A percentile compares a stretch with the other conserved stretches of the same genome.
Conservation (phyloP, 1,140 invertebrate genomes). For the Pissodes strobi region DNA sequence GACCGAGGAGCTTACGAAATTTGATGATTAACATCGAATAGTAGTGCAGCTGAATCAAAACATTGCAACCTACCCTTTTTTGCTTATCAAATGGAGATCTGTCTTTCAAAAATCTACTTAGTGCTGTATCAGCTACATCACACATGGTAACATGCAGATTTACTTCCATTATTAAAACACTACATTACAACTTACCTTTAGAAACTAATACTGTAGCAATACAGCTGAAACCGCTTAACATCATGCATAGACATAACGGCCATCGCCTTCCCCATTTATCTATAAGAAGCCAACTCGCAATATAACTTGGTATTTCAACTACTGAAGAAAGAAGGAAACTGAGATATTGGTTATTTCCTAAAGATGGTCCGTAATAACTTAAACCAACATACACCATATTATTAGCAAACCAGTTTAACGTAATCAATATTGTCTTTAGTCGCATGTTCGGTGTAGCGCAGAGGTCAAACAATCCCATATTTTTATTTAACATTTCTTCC, state of each 20-base stretch:
- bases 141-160: too few relatives aligned
- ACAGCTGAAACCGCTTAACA: conserved; percentile 77
- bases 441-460: conserved; percentile 86
- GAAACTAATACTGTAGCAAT: conserved; percentile 81
- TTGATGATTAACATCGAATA: too few relatives aligned
- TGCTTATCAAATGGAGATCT: too few relatives aligned
- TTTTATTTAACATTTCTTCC: conserved; percentile 62
- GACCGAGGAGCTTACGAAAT: too few relatives aligned
- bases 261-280: conserved; percentile 80
- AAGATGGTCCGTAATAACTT: conserved; percentile 83
- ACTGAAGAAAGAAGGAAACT: conserved; percentile 83
- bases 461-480: conserved; percentile 71
- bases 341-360: conserved; percentile 82
- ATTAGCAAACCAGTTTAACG: conserved; percentile 71
- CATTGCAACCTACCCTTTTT: too few relatives aligned
- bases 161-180: too few relatives aligned
- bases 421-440: conserved; percentile 70
- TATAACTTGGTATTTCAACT: conserved; percentile 84
- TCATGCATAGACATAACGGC: conserved; percentile 83
- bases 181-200: conserved; percentile 65
- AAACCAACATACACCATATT: conserved; percentile 85
- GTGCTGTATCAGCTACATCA: too few relatives aligned
- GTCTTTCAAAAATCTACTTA: too few relatives aligned
- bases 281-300: conserved; percentile 83
- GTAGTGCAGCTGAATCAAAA: too few relatives aligned